Percentiles rank a stretch among this genome's conserved stretches.
Conservation (phyloP, 2,113 vertebrate species). For the Cephalopterus ornatus region DNA sequence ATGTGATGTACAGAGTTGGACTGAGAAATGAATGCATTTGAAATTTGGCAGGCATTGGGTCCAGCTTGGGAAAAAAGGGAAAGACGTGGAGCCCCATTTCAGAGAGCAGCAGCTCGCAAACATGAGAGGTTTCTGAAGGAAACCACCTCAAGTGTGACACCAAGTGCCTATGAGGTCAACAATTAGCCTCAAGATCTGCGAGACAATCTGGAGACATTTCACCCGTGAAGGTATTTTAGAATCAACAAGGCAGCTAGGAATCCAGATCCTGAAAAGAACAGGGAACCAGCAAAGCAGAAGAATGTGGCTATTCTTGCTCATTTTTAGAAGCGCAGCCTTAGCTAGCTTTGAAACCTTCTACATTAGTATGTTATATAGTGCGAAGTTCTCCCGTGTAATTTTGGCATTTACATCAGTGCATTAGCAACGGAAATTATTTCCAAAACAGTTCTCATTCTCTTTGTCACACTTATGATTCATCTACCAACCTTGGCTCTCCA, state of each 20-base stretch:
- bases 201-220: background rate
- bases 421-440: background rate
- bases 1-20: background rate
- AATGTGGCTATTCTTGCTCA: background rate
- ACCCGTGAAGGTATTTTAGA: background rate
- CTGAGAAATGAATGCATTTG: background rate
- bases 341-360: background rate
- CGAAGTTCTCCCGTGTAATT: background rate
- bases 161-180: background rate
- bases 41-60: background rate
- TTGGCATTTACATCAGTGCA: background rate
- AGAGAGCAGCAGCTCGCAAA: background rate
- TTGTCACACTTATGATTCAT: conserved; percentile 16
- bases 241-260: background rate
- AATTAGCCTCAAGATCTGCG: background rate
- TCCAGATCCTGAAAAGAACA: background rate
- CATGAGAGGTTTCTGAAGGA: background rate
- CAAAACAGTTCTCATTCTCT: background rate
- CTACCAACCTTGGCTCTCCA: background rate
- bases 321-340: background rate
- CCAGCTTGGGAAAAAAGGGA: background rate
- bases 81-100: background rate
- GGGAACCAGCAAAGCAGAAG: background rate
- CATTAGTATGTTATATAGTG: background rate
- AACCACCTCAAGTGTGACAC: background rate